Conservation (phyloP, 2,888 invertebrate genomes). For the Pedicia rivosa region DNA sequence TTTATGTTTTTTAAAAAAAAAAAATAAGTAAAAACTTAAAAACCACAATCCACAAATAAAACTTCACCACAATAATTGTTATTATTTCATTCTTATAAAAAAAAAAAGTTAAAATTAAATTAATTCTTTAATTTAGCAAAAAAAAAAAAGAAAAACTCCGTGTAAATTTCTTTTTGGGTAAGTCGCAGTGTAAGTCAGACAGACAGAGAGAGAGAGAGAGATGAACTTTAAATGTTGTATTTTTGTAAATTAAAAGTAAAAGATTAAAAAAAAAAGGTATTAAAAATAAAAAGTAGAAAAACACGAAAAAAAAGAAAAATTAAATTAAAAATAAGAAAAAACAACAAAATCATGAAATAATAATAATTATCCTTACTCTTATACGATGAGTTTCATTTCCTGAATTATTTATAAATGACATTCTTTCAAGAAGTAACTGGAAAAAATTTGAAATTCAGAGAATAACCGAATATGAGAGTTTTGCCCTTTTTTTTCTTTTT, state of each 20-base stretch:
- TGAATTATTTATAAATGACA: conserved; percentile 71
- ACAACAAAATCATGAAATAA: conserved; percentile 4
- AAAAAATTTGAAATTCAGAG: conserved; percentile 34
- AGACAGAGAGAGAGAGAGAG: too few relatives aligned
- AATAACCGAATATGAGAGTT: conserved; percentile 7
- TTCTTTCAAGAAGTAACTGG: conserved; percentile 82
- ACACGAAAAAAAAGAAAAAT: conserved; percentile 5
- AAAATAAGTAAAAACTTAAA: too few relatives aligned
- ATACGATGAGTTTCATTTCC: conserved; percentile 65
- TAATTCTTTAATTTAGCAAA: too few relatives aligned
- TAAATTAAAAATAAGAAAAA: conserved; percentile 7
- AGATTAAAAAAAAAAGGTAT: not conserved
- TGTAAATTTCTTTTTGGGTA: too few relatives aligned
- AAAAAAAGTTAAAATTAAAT: too few relatives aligned
- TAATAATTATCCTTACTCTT: conserved; percentile 57
- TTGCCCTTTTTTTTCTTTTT: not conserved
- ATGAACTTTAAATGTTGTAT: too few relatives aligned
- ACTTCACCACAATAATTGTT: too few relatives aligned
- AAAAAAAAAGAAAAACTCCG: too few relatives aligned
- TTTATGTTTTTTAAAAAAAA: too few relatives aligned
- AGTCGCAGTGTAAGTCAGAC: too few relatives aligned
- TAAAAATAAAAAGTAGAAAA: conserved; percentile 1
- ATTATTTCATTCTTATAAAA: too few relatives aligned
- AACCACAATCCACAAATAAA: too few relatives aligned
- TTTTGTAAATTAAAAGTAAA: not conserved